phyloP scores from a whole-genome alignment of 2,797 vertebrate species.

The Coendou prehensilis region DNA sequence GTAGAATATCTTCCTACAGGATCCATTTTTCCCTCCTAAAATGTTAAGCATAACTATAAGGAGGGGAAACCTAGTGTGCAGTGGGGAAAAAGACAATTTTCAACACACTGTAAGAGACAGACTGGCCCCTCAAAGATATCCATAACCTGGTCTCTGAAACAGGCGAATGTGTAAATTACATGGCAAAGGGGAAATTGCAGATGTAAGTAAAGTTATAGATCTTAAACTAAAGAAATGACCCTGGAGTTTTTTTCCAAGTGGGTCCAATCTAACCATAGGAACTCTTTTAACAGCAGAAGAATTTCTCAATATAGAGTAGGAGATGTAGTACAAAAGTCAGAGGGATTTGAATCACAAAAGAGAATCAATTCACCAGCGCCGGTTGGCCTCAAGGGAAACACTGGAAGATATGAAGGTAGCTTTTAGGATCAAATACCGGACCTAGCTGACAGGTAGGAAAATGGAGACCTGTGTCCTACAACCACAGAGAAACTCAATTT shows the following conservation, averaged over 20 bases:
- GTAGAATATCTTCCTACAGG: neutral
- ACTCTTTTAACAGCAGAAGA: neutral
- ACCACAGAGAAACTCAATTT: neutral
- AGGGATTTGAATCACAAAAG: neutral
- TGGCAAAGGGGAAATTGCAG: neutral
- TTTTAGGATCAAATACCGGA: neutral
- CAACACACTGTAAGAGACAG: neutral
- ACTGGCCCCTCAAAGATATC: neutral
- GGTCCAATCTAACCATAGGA: neutral
- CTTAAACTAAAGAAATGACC: constrained; percentile 17
- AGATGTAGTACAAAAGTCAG: neutral
- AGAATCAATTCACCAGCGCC: neutral
- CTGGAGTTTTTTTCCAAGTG: neutral
- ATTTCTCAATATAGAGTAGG: neutral
- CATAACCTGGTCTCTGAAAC: neutral
- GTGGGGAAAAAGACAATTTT: constrained; percentile 7
- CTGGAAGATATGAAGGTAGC: fast-evolving
- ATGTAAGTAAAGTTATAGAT: neutral
- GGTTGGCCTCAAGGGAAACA: neutral
- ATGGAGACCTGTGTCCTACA: neutral
- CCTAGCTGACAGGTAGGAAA: neutral
- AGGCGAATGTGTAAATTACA: neutral
- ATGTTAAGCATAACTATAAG: neutral
- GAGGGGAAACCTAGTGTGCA: neutral
- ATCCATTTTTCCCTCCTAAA: neutral